Base-by-base conservation (phyloP, 2,797 vertebrate genomes). In the Euthynnus affinis region DNA sequence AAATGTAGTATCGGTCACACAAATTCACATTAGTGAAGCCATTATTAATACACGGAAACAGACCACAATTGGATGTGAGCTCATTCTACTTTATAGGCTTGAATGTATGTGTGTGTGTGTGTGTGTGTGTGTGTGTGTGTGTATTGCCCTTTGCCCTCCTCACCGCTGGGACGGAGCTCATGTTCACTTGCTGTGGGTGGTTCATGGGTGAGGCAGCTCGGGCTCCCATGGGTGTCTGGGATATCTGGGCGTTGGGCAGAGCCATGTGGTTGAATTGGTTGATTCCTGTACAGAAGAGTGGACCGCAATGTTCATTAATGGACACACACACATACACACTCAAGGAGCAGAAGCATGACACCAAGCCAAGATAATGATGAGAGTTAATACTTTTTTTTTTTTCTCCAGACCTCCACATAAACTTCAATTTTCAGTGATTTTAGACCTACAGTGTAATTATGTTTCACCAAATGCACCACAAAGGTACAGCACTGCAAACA, bases 161-260 rank as follows among this genome's bases (percentile, higher is more conserved):
- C 88, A 99, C 98, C 93, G 96, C 94, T 37, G 98, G 96, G 72
- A 97, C 97, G 0, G 97, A 96, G 89, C 96, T 95, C 95, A 99
- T 96, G 96, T 96, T 99, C 91, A 99, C 97, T 73, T 97, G 98
- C 68, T 97, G 97, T 5, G 97, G 94, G 84, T 99, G 98, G 95
- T 95, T 98, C 96, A 99, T 97, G 0, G 98, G 97, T 64, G 98
- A 99, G 15, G 96, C 96, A 9, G 97, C 96, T 14, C 98, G 96
- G 4, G 97, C 94, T 75, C 96, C 97, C 93, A 98, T 93, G 9
- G 97, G 94, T 25, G 97, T 89, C 85, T 96, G 96, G 46, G 97
- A 94, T 92, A 99, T 96, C 92, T 96, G 97, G 62, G 98, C 94
- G 37, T 96, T 99, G 87, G 97, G 96, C 94, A 98, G 93, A 87